Conservation (phyloP, 2,113 vertebrate genomes). For the Beaufortia kweichowensis region DNA sequence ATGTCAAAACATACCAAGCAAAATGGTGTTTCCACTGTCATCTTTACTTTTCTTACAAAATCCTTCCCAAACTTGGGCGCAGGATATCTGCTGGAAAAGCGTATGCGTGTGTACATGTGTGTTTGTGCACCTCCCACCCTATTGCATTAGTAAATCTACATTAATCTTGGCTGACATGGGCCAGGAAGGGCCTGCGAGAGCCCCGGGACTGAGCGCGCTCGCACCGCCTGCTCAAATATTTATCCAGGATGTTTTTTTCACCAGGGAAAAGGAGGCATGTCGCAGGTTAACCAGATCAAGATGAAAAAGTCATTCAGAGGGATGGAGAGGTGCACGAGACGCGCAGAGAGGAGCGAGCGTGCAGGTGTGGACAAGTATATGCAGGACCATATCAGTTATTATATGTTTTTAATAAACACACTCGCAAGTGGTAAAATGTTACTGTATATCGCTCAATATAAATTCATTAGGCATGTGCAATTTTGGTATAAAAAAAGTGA, state of each 20-base stretch:
- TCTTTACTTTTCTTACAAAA: slow-evolving; percentile 12
- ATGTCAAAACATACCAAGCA: background rate
- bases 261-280: slow-evolving; percentile 52
- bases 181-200: slow-evolving; percentile 52
- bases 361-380: slow-evolving; percentile 27
- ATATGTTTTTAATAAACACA: no score
- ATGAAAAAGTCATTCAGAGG: slow-evolving; percentile 56
- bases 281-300: slow-evolving; percentile 60
- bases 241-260: slow-evolving; percentile 64
- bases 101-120: slow-evolving; percentile 33
- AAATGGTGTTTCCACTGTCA: slow-evolving; percentile 6
- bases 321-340: slow-evolving; percentile 25
- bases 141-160: slow-evolving; percentile 55
- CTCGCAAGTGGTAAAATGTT: no score
- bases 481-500: no score
- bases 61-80: slow-evolving; percentile 7
- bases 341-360: slow-evolving; percentile 56
- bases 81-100: slow-evolving; percentile 12
- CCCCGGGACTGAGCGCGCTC: slow-evolving; percentile 38
- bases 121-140: slow-evolving; percentile 42
- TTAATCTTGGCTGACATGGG: slow-evolving; percentile 59
- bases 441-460: no score
- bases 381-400: background rate
- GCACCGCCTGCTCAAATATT: slow-evolving; percentile 62
- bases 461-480: no score